Base-by-base conservation (phyloP, 1,140 invertebrate genomes). In the Macrosteles quadrilineatus region DNA sequence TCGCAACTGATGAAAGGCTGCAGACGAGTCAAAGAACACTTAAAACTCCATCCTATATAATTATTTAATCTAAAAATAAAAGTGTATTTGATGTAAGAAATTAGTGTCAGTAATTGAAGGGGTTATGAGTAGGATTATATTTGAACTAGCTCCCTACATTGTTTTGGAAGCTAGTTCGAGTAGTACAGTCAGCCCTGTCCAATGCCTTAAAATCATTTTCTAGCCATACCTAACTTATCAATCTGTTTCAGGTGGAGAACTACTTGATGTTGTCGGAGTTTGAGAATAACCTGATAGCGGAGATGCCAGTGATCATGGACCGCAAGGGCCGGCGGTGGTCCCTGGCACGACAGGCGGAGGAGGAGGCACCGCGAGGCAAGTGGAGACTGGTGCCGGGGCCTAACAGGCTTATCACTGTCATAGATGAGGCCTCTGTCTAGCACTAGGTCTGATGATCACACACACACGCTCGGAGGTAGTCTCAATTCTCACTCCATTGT, bases 211-310 rank as follows among this genome's bases (percentile, higher is more conserved):
- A 36, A 36, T 36, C 32, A 36, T 36, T 4, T 36, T 36, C 4
- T 36, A 14, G 32, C 4, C 4, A 36, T n/a, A n/a, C n/a, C n/a
- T n/a, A n/a, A n/a, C n/a, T n/a, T n/a, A n/a, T 14, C 32, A 4
- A 25, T 59, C 6, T 25, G 2, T 59, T 59, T 29, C 80, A 86
- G 82, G 86, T 87, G 30, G 91, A 93, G 79, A 93, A 94, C 80
- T 93, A 92, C 78, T 81, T 94, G 71, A 93, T 94, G 90, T 84
- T 93, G 40, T 92, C 90, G 71, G 92, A 94, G 79, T 93, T 91
- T 79, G 91, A 94, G 77, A 93, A 94, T 80, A 94, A 94, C 80
- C 80, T 94, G 31, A 91, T 91, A 73, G 90, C 89, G 0, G 89
- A 91, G 78, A 86, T 91, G 82, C 89, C 90, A 2, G 87, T 88